Conservation (phyloP, 2,888 invertebrate genomes). For the Scaptomyza caliginosa region DNA sequence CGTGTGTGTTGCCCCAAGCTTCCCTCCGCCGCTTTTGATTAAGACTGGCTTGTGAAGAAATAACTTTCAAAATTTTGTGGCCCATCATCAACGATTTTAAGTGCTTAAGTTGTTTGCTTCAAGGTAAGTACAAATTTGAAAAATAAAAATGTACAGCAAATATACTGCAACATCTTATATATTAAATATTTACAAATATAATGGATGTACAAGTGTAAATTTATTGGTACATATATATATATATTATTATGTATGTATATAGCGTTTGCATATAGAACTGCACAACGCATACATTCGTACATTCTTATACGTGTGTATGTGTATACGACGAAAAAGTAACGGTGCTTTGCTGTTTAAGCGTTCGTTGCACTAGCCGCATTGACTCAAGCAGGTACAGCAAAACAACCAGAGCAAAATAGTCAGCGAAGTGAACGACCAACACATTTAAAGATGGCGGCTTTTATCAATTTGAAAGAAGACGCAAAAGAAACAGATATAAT, state of each 20-base stretch:
- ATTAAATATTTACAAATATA: background rate
- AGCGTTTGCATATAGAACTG: background rate
- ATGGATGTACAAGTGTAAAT: background rate
- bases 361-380: constrained; percentile 45
- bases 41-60: constrained; percentile 17
- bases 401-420: constrained; percentile 19
- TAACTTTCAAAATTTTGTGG: constrained; percentile 12
- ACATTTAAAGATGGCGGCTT: constrained; percentile 45
- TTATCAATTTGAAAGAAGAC: constrained; percentile 8
- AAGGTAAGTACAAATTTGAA: constrained; percentile 4
- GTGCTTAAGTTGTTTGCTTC: constrained; percentile 2
- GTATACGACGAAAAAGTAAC: constrained; percentile 37
- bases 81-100: constrained; percentile 7
- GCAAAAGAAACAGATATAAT: constrained; percentile 1
- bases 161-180: background rate
- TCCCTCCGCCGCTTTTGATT: constrained; percentile 11
- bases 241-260: constrained; percentile 3
- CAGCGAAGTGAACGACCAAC: constrained; percentile 52
- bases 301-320: background rate
- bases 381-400: constrained; percentile 3
- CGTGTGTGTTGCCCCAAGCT: constrained; percentile 31
- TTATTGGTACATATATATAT: background rate
- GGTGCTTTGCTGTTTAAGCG: constrained; percentile 35
- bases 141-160: background rate
- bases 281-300: background rate